Conservation (phyloP, 2,113 vertebrate species). For the Ictidomys tridecemlineatus region DNA sequence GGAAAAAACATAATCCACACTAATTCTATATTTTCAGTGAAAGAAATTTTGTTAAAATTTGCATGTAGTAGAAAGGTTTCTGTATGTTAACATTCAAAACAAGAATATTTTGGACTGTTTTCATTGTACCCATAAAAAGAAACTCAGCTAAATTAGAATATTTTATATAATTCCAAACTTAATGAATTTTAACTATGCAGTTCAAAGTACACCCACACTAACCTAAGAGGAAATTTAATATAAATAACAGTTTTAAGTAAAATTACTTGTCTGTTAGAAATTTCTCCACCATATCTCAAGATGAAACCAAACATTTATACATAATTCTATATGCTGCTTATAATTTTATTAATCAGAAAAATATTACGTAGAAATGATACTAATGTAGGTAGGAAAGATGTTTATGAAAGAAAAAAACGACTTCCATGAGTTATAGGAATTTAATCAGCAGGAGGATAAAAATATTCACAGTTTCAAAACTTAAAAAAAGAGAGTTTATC, state of each 20-base stretch:
- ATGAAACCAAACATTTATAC: neutral
- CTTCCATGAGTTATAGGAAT: neutral
- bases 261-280: conserved; percentile 1
- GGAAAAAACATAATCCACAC: neutral
- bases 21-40: conserved; percentile 58
- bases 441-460: neutral
- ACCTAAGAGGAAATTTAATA: neutral
- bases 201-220: neutral
- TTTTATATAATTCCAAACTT: conserved; percentile 52
- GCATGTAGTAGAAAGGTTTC: neutral
- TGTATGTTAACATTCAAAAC: conserved; percentile 38
- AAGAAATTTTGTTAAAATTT: conserved; percentile 48
- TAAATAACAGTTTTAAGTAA: conserved; percentile 34
- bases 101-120: conserved; percentile 11
- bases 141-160: neutral
- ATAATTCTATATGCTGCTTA: neutral
- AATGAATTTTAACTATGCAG: conserved; percentile 36
- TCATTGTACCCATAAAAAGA: neutral
- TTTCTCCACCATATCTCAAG: neutral
- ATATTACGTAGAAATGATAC: neutral
- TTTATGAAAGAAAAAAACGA: conserved; percentile 1
- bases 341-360: conserved; percentile 37
- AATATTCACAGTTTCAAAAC: conserved; percentile 1
- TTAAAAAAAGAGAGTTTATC: neutral
- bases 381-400: neutral